Conservation (phyloP, 2,797 vertebrate genomes). For the Kryptolebias ocellatus region DNA sequence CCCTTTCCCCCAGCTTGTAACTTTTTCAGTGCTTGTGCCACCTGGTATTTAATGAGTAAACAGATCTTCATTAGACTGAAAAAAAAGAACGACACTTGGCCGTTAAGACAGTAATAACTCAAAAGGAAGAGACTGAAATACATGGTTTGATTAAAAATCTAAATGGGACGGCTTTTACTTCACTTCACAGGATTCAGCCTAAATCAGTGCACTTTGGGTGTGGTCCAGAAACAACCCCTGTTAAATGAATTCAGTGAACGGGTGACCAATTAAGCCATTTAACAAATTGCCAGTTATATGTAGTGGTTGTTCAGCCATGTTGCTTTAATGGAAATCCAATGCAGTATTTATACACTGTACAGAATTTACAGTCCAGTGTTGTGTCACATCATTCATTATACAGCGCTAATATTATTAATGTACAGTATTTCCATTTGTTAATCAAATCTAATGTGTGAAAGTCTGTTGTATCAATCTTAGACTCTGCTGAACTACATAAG, state of each 20-base stretch:
- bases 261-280: conserved; percentile 80
- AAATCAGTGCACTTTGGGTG: conserved; percentile 72
- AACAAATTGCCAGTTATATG: conserved; percentile 78
- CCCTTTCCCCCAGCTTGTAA: conserved; percentile 57
- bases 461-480: conserved; percentile 59
- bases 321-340: conserved; percentile 78
- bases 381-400: conserved; percentile 50
- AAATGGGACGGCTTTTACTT: conserved; percentile 33
- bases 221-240: conserved; percentile 74
- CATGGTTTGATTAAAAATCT: conserved; percentile 29
- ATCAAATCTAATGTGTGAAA: conserved; percentile 62
- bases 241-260: conserved; percentile 79
- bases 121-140: conserved; percentile 17
- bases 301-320: conserved; percentile 74
- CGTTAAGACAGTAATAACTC: conserved; percentile 5
- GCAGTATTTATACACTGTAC: conserved; percentile 64
- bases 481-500: conserved; percentile 11
- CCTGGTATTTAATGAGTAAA: conserved; percentile 67
- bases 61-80: conserved; percentile 40
- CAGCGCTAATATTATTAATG: conserved; percentile 49
- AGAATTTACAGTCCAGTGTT: conserved; percentile 48
- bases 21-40: conserved; percentile 55
- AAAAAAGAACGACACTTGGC: conserved; percentile 42
- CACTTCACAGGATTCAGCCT: conserved; percentile 49
- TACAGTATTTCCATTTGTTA: conserved; percentile 53